Percentiles rank a stretch among this genome's conserved stretches.
These are phyloP conservation scores for Semotilus atromaculatus DNA, from an alignment of 2,797 vertebrate genomes.

Conservation along the genomic window DNA sequence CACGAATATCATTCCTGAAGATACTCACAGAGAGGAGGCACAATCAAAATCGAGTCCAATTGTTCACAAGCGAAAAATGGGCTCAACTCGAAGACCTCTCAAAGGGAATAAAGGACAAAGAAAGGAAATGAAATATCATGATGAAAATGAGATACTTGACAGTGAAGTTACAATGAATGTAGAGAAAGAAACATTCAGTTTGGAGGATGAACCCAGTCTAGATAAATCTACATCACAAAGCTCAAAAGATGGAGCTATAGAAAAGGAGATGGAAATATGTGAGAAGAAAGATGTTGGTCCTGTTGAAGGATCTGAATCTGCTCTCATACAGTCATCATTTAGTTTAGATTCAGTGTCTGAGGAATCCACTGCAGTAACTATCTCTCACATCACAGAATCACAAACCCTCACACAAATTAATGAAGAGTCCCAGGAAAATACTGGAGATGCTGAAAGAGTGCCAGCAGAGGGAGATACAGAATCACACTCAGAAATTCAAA, in stretches of 20 bases:
- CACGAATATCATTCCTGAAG: neutral
- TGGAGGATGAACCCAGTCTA: too few relatives aligned
- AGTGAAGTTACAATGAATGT: too few relatives aligned
- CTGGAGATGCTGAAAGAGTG: neutral
- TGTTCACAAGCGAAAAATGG: slow-evolving; percentile 30
- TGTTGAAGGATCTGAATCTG: neutral
- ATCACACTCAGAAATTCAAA: neutral
- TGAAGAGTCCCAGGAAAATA: neutral
- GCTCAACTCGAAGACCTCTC: slow-evolving; percentile 22
- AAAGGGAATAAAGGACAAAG: neutral
- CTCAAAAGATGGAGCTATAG: neutral
- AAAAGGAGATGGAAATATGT: neutral
- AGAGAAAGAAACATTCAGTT: too few relatives aligned
- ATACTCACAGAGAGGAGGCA: neutral
- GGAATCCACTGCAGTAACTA: neutral
- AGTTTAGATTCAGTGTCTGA: neutral
- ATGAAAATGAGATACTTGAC: neutral
- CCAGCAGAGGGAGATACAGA: neutral
- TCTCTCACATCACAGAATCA: slow-evolving; percentile 2
- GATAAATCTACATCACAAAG: too few relatives aligned
- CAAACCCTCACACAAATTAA: neutral
- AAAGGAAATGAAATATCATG: neutral
- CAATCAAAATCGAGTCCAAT: neutral
- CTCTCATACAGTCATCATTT: neutral
- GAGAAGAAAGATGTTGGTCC: neutral